These are phyloP conservation scores for Yponomeuta cagnagella DNA, from an alignment of 2,888 invertebrate species.

Conservation along the genomic window DNA sequence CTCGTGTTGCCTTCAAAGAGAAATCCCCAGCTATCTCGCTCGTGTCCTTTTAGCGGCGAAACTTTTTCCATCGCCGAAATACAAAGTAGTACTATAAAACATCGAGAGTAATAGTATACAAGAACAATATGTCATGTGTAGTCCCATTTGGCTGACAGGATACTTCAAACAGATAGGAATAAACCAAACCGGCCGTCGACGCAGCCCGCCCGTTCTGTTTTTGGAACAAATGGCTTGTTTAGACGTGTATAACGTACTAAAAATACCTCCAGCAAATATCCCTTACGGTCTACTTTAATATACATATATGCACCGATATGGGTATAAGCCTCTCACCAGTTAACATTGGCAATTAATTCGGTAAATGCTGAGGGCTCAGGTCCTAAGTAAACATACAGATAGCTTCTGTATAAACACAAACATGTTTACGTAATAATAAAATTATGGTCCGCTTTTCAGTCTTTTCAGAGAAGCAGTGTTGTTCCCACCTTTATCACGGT, in stretches of 20 bases:
- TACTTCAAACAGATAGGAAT: constrained; percentile 52
- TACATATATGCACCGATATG: not conserved
- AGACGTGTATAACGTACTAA: constrained; percentile 30
- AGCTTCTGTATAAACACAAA: constrained; percentile 17
- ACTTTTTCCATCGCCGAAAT: not conserved
- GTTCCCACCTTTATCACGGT: not conserved
- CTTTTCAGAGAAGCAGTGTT: not conserved
- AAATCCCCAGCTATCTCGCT: not conserved
- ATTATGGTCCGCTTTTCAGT: constrained; percentile 12
- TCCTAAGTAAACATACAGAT: constrained; percentile 48
- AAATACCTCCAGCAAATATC: constrained; percentile 30
- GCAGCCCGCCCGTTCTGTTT: constrained; percentile 30
- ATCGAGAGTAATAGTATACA: constrained; percentile 22
- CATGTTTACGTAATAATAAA: constrained; percentile 17
- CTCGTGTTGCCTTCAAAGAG: not conserved
- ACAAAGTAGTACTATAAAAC: constrained; percentile 29
- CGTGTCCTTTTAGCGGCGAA: not conserved
- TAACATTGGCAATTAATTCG: constrained; percentile 31
- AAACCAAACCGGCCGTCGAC: constrained; percentile 33
- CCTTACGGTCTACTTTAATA: constrained; percentile 13
- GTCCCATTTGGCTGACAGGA: constrained; percentile 42
- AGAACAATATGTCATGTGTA: constrained; percentile 40
- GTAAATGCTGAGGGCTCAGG: constrained; percentile 34
- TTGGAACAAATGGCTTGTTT: constrained; percentile 34
- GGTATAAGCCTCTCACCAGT: constrained; percentile 7